Percentiles rank a stretch among this genome's conserved stretches.
phyloP scores from a whole-genome alignment of 1,140 invertebrate species.

The Drosophila triauraria region DNA sequence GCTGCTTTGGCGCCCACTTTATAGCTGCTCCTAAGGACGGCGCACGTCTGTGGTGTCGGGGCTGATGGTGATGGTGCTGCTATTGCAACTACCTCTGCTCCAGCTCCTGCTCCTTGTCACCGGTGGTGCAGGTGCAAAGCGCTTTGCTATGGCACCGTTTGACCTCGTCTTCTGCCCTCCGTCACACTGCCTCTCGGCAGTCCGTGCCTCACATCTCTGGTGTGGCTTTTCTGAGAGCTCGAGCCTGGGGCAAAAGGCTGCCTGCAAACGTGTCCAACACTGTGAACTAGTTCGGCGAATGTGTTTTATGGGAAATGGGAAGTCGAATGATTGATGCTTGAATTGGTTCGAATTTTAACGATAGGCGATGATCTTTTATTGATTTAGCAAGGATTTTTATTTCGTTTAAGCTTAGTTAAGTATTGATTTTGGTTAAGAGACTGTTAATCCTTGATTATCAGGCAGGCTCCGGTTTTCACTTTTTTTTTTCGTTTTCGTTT shows the following conservation, averaged over 20 bases:
- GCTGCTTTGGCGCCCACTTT: constrained; percentile 47
- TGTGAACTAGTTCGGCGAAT: constrained; percentile 38
- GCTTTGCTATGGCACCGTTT: constrained; percentile 47
- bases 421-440: too few relatives aligned
- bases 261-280: constrained; percentile 26
- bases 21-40: constrained; percentile 41
- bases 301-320: constrained; percentile 33
- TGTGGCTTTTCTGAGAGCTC: constrained; percentile 13
- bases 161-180: constrained; percentile 31
- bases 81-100: constrained; percentile 7
- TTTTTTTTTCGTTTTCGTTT: too few relatives aligned
- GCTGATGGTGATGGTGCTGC: constrained; percentile 19
- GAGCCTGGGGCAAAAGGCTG: constrained; percentile 26
- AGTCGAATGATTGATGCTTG: constrained; percentile 36
- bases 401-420: background rate
- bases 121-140: constrained; percentile 45
- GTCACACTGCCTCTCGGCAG: background rate
- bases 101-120: constrained; percentile 6
- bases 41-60: constrained; percentile 29
- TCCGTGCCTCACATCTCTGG: constrained; percentile 7
- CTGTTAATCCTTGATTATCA: background rate
- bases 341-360: constrained; percentile 26
- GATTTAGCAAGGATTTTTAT: constrained; percentile 14
- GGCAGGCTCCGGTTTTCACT: too few relatives aligned
- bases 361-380: constrained; percentile 19